Conservation (phyloP, 2,113 vertebrate genomes). For the Charina bottae region DNA sequence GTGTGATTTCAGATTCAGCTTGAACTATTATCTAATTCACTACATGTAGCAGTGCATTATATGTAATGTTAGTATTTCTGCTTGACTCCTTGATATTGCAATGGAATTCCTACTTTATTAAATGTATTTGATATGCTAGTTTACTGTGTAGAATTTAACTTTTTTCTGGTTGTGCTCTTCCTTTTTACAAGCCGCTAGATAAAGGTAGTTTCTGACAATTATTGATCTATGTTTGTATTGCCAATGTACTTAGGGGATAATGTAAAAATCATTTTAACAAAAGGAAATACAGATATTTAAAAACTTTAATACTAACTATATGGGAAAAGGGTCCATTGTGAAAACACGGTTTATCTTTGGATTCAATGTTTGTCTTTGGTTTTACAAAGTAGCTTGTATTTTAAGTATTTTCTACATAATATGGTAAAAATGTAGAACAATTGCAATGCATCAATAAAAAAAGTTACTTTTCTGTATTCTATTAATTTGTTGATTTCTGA, state of each 20-base stretch:
- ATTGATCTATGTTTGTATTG: conserved; percentile 86
- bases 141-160: conserved; percentile 80
- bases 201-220: conserved; percentile 84
- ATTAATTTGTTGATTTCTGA: conserved; percentile 56
- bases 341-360: conserved; percentile 89
- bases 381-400: conserved; percentile 92
- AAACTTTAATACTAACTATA: conserved; percentile 88
- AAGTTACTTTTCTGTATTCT: conserved; percentile 85
- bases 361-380: conserved; percentile 91
- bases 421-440: conserved; percentile 87
- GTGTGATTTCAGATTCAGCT: conserved; percentile 81
- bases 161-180: conserved; percentile 80
- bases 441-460: conserved; percentile 88
- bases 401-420: conserved; percentile 91
- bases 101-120: conserved; percentile 82
- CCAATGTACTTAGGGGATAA: conserved; percentile 84
- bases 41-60: conserved; percentile 87
- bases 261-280: conserved; percentile 89
- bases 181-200: conserved; percentile 82
- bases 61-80: conserved; percentile 86
- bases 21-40: conserved; percentile 83
- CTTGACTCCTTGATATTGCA: conserved; percentile 84
- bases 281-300: conserved; percentile 86
- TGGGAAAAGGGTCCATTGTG: conserved; percentile 87
- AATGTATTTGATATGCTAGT: conserved; percentile 87